These are phyloP conservation scores for Geodia barretti DNA, from an alignment of 37 sponge, comb jelly and placozoan genomes.

Conservation along the genomic window DNA sequence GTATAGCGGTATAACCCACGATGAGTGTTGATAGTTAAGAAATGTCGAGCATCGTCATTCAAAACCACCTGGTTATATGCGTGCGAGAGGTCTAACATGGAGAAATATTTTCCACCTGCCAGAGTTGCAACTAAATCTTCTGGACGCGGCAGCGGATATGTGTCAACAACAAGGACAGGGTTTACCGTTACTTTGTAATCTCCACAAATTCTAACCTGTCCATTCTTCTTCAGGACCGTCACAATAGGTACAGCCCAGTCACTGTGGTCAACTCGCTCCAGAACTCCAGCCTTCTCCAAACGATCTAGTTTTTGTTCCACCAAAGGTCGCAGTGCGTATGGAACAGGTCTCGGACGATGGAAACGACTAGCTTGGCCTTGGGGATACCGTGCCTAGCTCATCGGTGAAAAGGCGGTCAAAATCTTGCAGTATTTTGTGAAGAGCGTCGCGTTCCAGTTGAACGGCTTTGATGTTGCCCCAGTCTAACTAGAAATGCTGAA, in stretches of 20 bases:
- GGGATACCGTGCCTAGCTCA: slow-evolving; percentile 9
- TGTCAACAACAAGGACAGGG: slow-evolving; percentile 39
- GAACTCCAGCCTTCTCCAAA: slow-evolving; percentile 37
- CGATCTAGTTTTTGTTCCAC: slow-evolving; percentile 30
- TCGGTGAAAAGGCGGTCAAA: slow-evolving; percentile 23
- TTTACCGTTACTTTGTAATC: slow-evolving; percentile 63
- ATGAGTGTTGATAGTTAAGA: slow-evolving; percentile 56
- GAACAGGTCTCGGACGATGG: slow-evolving; percentile 15
- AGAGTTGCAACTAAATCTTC: slow-evolving; percentile 52
- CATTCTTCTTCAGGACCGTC: slow-evolving; percentile 43
- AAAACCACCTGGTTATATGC: slow-evolving; percentile 49
- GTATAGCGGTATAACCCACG: slow-evolving; percentile 25
- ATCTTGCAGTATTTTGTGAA: not conserved
- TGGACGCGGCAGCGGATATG: slow-evolving; percentile 44
- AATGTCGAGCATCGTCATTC: slow-evolving; percentile 22
- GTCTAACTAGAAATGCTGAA: slow-evolving; percentile 22
- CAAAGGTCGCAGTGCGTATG: slow-evolving; percentile 9
- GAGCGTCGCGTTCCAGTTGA: not conserved
- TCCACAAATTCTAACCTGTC: slow-evolving; percentile 53
- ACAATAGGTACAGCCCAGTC: slow-evolving; percentile 70
- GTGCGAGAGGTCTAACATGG: slow-evolving; percentile 48
- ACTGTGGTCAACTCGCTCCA: slow-evolving; percentile 28
- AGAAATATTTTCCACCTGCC: slow-evolving; percentile 45
- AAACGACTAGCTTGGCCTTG: slow-evolving; percentile 29
- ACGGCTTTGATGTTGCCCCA: not conserved